Evolutionary conservation across 2,797 vertebrate species (phyloP).

Genomic region (Karalla daura): DNA sequence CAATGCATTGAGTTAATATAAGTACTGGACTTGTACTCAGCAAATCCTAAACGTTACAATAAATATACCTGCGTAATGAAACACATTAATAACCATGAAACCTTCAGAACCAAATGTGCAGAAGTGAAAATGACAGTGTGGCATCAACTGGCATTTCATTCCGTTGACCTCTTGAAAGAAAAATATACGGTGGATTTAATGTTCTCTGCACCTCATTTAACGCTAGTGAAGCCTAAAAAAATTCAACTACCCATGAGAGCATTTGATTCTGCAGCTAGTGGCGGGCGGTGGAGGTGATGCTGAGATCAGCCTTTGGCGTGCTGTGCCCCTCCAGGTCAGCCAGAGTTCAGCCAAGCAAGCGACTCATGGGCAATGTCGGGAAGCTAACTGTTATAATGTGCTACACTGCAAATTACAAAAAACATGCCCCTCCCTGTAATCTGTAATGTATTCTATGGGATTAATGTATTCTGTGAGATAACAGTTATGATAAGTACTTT

Average conservation of each 20-base stretch:
- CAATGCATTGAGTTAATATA: too few species aligned
- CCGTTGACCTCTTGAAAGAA: conserved; percentile 40
- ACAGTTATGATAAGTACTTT: too few species aligned
- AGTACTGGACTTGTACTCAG: too few species aligned
- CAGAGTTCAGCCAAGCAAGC: conserved; percentile 66
- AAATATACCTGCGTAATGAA: too few species aligned
- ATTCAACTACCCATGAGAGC: conserved; percentile 57
- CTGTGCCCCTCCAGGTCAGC: conserved; percentile 50
- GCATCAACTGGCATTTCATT: conserved; percentile 44
- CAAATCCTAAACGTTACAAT: too few species aligned
- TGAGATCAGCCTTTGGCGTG: conserved; percentile 67
- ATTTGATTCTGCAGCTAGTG: conserved; percentile 49
- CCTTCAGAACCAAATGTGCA: conserved; percentile 6
- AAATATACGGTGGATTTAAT: conserved; percentile 40
- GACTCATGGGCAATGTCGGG: too few species aligned
- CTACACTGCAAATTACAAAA: too few species aligned
- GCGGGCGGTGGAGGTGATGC: conserved; percentile 39
- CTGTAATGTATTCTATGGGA: too few species aligned
- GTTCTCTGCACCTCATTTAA: conserved; percentile 50
- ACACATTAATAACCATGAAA: too few species aligned
- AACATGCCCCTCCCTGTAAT: too few species aligned
- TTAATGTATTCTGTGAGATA: too few species aligned
- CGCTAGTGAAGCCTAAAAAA: conserved; percentile 36
- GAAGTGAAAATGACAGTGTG: conserved; percentile 25
- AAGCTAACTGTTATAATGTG: too few species aligned